Conservation (phyloP, 2,797 vertebrate genomes). For the Lemur catta region DNA sequence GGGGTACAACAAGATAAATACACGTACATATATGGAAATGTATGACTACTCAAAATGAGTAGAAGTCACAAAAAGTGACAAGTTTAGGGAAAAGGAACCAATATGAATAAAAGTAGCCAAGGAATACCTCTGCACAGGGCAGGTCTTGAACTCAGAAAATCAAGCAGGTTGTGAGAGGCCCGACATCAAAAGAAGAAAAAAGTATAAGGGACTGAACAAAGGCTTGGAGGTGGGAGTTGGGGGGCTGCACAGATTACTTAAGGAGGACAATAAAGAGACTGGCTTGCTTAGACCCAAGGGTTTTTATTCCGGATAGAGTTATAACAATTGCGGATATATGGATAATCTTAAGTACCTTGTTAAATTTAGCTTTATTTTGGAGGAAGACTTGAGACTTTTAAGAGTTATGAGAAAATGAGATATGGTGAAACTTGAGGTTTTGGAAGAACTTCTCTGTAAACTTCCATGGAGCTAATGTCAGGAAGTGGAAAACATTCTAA, state of each 20-base stretch:
- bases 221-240: too few species aligned
- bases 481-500: neutral
- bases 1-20: neutral
- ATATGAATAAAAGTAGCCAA: neutral
- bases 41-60: neutral
- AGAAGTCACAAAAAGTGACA: neutral
- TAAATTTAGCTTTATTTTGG: slow-evolving; percentile 26
- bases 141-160: neutral
- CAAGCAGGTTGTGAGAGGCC: neutral
- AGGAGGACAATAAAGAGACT: neutral
- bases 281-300: neutral
- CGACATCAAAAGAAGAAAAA: neutral
- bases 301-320: neutral
- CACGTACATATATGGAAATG: neutral
- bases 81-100: neutral
- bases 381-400: neutral
- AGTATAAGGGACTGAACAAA: neutral
- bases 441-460: neutral
- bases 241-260: neutral
- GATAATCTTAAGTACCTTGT: neutral
- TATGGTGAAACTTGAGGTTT: neutral
- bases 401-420: neutral
- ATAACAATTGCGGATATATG: neutral
- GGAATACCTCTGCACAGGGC: neutral
- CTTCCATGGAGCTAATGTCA: neutral